Conservation (phyloP, 1,140 invertebrate genomes). For the Pseudomyrmex concolor region DNA sequence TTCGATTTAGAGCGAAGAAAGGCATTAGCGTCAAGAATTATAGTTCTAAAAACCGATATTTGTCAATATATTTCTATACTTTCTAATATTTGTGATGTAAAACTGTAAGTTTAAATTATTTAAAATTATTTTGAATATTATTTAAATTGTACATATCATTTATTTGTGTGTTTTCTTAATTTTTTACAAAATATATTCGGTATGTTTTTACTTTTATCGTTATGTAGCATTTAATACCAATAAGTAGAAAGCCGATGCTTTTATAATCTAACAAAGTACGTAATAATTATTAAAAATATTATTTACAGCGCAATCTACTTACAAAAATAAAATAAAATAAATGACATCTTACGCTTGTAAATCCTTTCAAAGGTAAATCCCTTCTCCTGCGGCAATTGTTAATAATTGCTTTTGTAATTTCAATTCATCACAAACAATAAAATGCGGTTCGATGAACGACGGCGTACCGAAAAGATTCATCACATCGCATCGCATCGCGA, state of each 20-base stretch:
- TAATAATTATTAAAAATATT: neutral
- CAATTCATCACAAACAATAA: conserved; percentile 58
- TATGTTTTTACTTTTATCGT: neutral
- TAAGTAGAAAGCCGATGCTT: conserved; percentile 46
- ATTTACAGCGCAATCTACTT: neutral
- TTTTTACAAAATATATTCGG: too few relatives aligned
- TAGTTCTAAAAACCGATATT: neutral
- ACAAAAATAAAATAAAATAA: neutral
- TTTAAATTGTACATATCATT: too few relatives aligned
- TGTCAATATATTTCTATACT: neutral
- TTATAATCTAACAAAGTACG: conserved; percentile 40
- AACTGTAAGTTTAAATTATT: too few relatives aligned
- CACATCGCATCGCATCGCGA: too few relatives aligned
- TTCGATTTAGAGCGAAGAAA: neutral
- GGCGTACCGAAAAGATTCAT: conserved; percentile 53
- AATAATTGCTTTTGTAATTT: conserved; percentile 68
- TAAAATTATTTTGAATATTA: too few relatives aligned
- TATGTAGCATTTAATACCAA: conserved; percentile 48
- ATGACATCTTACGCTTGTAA: conserved; percentile 52
- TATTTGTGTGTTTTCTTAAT: too few relatives aligned
- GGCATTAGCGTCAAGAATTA: neutral
- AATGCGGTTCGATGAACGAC: conserved; percentile 16
- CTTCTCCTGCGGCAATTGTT: conserved; percentile 60
- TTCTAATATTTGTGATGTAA: neutral
- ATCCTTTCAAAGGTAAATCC: conserved; percentile 61